Percentiles rank a stretch among this genome's conserved stretches.
Evolutionary conservation across 2,113 vertebrate species (phyloP).

Genomic region (Sphaerodactylus townsendi): DNA sequence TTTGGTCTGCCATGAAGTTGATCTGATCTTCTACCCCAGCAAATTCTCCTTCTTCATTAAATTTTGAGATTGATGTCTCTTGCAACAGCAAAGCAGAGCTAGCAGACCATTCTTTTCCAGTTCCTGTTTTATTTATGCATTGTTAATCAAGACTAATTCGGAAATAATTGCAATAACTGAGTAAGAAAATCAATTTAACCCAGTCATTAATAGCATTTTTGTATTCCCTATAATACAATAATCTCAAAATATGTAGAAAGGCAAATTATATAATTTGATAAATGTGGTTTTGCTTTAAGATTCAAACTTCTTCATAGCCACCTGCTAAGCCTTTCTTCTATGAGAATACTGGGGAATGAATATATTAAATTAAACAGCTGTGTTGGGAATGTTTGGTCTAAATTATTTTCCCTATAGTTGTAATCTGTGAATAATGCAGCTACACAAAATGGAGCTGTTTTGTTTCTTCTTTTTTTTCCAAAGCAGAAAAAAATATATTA

Average conservation of each 20-base stretch:
- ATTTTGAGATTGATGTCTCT: not conserved
- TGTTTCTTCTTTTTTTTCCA: not conserved
- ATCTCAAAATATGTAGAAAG: constrained; percentile 19
- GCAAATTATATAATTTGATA: constrained; percentile 23
- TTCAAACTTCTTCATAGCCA: constrained; percentile 10
- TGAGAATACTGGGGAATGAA: constrained; percentile 25
- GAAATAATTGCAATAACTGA: constrained; percentile 4
- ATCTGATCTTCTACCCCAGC: not conserved
- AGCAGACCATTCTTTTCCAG: not conserved
- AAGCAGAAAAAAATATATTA: not conserved
- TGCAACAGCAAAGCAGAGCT: not conserved
- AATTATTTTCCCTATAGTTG: constrained; percentile 55
- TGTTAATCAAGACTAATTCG: constrained; percentile 4
- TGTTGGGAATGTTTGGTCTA: constrained; percentile 27
- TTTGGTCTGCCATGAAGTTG: not conserved
- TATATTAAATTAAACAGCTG: constrained; percentile 57
- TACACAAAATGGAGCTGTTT: constrained; percentile 46
- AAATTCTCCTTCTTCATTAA: no score
- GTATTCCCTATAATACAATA: constrained; percentile 5
- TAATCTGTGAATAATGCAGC: constrained; percentile 34
- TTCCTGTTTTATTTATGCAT: not conserved
- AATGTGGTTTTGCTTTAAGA: not conserved
- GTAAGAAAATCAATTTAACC: not conserved
- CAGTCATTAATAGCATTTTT: not conserved
- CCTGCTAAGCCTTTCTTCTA: constrained; percentile 4